Evolutionary conservation across 2,888 invertebrate genomes (phyloP), one percentile per base, ranked within the genome.

Genomic region (Gonocerus acuteangulatus): DNA sequence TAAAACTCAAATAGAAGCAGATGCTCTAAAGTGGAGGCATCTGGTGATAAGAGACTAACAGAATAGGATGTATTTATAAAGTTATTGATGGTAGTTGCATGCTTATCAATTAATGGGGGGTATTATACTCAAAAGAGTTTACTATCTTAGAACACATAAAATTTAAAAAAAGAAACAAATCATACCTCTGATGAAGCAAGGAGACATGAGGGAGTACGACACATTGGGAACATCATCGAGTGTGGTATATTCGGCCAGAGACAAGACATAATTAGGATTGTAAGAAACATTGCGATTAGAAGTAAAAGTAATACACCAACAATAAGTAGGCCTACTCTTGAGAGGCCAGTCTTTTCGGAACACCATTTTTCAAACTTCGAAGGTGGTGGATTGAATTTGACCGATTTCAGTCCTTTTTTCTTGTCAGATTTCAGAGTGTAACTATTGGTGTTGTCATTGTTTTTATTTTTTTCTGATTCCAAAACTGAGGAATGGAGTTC

Each of bases 141-240:
- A 27, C 4, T 9, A 27, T 6, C 27, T 9, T 27, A 27, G 9
- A 27, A 27, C 4, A 27, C 4, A 27, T 27, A 27, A 27, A 27
- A 27, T 27, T 27, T 6, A 27, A 27, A 6, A 27, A 27, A 27
- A 27, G 27, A 27, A n/a, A n/a, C 9, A 9, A 27, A 27, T 27
- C 21, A 23, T 68, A 79, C 79, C 76, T 76, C 74, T 32, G 79
- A 74, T 21, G 80, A 76, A n/a, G 77, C 77, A 48, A 73, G 70
- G 36, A 80, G 74, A 70, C 80, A 80, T 7, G 76, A 73, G 0
- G 78, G 72, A 16, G 73, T 73, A 58, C 72, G 71, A 68, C 80
- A 80, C 42, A 77, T 72, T 7, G 75, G 74, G 67, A 72, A 74
- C 51, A 71, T 69, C 36, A 71, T 69, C 60, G 72, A 70, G 65